Base-by-base conservation (phyloP, 2,113 vertebrate genomes). In the Meriones unguiculatus region DNA sequence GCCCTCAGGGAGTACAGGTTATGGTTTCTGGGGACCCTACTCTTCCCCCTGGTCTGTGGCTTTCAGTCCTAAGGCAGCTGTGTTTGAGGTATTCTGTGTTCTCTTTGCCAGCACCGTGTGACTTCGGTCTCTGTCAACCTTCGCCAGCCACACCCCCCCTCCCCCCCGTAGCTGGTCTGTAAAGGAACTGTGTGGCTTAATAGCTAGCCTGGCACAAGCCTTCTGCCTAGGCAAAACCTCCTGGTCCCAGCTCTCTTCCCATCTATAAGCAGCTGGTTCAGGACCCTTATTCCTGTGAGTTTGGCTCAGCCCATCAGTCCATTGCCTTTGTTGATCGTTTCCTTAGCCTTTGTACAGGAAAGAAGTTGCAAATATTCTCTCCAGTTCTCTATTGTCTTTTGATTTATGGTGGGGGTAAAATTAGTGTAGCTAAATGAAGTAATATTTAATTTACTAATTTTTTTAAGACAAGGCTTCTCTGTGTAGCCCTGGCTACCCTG, bases 241-340 rank as follows among this genome's bases (percentile, higher is more conserved):
- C 50, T 30, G 46, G 28, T 78, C 76, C 76, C 28, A 52, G 46
- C 25, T 78, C 25, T 77, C 46, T 52, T 77, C 28, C 28, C 7
- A 7, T 46, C 13, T 7, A 25, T 52, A 2, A 46, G 22, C 28
- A 52, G 6, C 25, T 50, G 1, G 2, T 46, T 46, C 5, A 1
- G 46, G 41, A 28, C 5, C 25, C 75, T 77, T 77, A 32, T 50
- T 77, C 46, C 76, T 30, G 7, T 52, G 75, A 77, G 46, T 76
- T 76, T 76, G 73, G 24, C 41, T 30, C 75, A 50, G 75, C 52
- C 28, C 7, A 17, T 52, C 76, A 77, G 15, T 52, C 76, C 14
- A 32, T 28, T 17, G 46, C 25, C 76, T 77, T 77, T 77, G 41
- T 28, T 77, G 25, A 8, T 15, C 22, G 32, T 77, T 30, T 77